phyloP scores from a whole-genome alignment of 2,888 invertebrate species.

The Sturmia bella region DNA sequence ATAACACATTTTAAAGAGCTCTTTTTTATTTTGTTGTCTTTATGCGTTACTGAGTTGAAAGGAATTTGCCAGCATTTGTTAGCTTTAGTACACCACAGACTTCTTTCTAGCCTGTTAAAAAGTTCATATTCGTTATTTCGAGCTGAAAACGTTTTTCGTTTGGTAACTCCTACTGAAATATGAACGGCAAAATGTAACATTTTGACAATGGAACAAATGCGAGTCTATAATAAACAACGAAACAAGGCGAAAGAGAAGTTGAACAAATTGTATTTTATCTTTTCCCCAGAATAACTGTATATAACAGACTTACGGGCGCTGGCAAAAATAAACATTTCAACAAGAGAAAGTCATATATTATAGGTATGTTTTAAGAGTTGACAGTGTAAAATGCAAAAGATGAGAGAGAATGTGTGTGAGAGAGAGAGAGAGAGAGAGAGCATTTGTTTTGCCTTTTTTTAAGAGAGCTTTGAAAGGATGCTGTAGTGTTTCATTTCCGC shows the following conservation, averaged over 20 bases:
- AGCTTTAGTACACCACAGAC: conserved; percentile 61
- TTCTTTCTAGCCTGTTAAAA: conserved; percentile 59
- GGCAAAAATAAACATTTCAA: conserved; percentile 46
- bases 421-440: neutral
- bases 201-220: neutral
- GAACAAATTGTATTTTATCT: conserved; percentile 11
- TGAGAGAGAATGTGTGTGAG: neutral
- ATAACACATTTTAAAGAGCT: conserved; percentile 12
- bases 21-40: neutral
- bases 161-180: neutral
- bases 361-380: conserved; percentile 3
- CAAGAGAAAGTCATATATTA: neutral
- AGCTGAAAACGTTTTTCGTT: conserved; percentile 30
- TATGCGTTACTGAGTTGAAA: conserved; percentile 49
- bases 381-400: neutral
- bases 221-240: neutral
- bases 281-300: conserved; percentile 25
- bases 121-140: conserved; percentile 28
- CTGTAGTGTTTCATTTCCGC: conserved; percentile 58
- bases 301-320: conserved; percentile 65
- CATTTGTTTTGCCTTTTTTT: no score
- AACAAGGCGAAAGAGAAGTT: conserved; percentile 27
- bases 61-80: conserved; percentile 54
- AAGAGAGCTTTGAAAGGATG: conserved; percentile 49
- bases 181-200: neutral